phyloP scores from a whole-genome alignment of 2,888 invertebrate genomes.

The Odiellus spinosus region DNA sequence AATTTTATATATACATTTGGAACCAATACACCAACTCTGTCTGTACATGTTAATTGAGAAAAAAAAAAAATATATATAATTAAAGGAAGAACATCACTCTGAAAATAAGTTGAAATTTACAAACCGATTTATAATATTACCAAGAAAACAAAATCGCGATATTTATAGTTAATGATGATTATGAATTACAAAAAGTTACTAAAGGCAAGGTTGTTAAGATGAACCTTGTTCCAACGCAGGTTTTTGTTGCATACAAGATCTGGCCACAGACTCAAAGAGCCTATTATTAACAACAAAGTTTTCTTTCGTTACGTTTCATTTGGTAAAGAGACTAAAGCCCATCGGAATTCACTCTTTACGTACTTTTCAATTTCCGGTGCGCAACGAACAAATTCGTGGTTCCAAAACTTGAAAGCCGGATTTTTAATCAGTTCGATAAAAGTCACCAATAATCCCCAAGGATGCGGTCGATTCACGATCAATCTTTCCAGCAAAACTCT shows the following conservation, averaged over 20 bases:
- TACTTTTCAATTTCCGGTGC: constrained; percentile 99
- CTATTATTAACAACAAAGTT: constrained; percentile 37
- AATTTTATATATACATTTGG: no score
- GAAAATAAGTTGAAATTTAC: no score
- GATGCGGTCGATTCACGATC: constrained; percentile 96
- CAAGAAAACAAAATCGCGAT: no score
- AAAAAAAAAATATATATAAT: no score
- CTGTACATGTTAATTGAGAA: no score
- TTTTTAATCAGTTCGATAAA: constrained; percentile 99
- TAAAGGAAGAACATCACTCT: no score
- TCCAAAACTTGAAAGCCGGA: constrained; percentile 96
- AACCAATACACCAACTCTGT: no score
- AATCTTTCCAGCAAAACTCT: constrained; percentile 85
- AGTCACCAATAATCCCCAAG: constrained; percentile 96
- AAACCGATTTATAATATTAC: no score
- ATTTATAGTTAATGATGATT: not conserved
- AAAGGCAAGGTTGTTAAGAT: not conserved
- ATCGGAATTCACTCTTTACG: constrained; percentile 33
- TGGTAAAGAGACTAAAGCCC: not conserved
- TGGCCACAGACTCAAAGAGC: constrained; percentile 87
- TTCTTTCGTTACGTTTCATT: not conserved
- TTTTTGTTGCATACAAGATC: constrained; percentile 55
- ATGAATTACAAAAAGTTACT: not conserved
- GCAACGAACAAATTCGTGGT: constrained; percentile 97
- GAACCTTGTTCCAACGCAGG: constrained; percentile 11